Conservation (phyloP, 1,140 invertebrate species). For the Drosophila busckii region DNA sequence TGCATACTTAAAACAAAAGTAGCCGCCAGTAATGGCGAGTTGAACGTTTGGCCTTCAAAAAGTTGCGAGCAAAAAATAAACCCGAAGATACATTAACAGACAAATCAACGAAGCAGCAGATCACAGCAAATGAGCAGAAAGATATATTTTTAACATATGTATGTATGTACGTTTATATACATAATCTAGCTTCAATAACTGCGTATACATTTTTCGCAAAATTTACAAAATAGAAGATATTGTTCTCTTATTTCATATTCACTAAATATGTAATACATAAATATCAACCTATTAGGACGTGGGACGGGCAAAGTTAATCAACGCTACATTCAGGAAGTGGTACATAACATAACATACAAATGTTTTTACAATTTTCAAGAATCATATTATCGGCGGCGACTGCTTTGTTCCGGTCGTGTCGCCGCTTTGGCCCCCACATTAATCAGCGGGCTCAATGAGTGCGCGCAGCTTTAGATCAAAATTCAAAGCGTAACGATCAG, state of each 20-base stretch:
- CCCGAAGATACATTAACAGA: constrained; percentile 38
- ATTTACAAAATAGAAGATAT: no score
- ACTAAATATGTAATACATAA: no score
- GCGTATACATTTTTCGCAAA: constrained; percentile 8
- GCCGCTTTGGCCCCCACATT: constrained; percentile 8
- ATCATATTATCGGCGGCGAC: constrained; percentile 2
- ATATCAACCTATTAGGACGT: no score
- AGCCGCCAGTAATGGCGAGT: constrained; percentile 26
- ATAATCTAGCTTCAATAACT: constrained; percentile 45
- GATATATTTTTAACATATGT: neutral
- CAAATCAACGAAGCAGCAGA: constrained; percentile 15
- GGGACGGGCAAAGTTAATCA: no score
- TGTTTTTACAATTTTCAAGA: neutral
- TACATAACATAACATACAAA: neutral
- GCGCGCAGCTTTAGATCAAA: constrained; percentile 25
- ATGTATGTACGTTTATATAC: neutral
- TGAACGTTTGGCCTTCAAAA: constrained; percentile 69
- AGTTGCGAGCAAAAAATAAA: constrained; percentile 56
- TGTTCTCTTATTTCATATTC: no score
- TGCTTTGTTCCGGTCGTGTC: constrained; percentile 41
- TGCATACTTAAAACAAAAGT: constrained; percentile 19
- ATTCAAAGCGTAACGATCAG: constrained; percentile 58
- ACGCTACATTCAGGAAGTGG: neutral
- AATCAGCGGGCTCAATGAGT: constrained; percentile 41
- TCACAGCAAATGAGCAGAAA: constrained; percentile 26